phyloP scores from a whole-genome alignment of 2,113 vertebrate genomes.

The Callipepla californica region DNA sequence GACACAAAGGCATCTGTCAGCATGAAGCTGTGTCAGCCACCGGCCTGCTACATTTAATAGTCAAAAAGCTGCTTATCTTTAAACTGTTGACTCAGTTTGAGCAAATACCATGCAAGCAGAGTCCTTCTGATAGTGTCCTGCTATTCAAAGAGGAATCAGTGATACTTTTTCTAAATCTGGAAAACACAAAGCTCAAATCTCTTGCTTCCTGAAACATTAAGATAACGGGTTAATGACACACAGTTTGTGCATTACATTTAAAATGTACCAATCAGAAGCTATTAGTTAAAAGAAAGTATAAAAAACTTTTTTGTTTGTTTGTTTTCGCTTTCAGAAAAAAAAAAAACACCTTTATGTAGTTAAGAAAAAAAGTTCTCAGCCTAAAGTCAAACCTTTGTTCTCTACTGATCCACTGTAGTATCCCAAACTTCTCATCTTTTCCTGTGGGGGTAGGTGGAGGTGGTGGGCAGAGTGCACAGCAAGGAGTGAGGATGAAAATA shows the following conservation, averaged over 20 bases:
- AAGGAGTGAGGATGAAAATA: not conserved
- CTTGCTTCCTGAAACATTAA: not conserved
- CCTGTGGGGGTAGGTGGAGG: not conserved
- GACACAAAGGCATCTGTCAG: constrained; percentile 25
- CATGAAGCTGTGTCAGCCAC: not conserved
- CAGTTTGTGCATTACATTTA: not conserved
- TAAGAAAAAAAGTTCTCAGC: not conserved
- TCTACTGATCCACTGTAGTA: not conserved
- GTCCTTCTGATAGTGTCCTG: not conserved
- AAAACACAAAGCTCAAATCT: not conserved
- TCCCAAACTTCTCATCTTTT: not conserved
- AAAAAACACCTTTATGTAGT: not conserved
- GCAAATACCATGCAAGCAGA: not conserved
- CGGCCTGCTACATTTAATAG: not conserved
- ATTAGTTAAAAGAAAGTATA: not conserved
- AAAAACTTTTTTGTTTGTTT: not conserved
- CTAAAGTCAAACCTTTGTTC: not conserved
- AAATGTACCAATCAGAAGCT: accelerated
- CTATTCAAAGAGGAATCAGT: not conserved
- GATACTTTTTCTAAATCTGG: not conserved
- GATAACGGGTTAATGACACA: not conserved
- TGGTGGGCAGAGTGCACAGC: not conserved
- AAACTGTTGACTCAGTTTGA: not conserved
- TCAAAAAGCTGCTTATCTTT: constrained; percentile 29
- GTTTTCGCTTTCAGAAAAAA: not conserved